Conservation (phyloP, 2,113 vertebrate species). For the Rhinolophus ferrumequinum region DNA sequence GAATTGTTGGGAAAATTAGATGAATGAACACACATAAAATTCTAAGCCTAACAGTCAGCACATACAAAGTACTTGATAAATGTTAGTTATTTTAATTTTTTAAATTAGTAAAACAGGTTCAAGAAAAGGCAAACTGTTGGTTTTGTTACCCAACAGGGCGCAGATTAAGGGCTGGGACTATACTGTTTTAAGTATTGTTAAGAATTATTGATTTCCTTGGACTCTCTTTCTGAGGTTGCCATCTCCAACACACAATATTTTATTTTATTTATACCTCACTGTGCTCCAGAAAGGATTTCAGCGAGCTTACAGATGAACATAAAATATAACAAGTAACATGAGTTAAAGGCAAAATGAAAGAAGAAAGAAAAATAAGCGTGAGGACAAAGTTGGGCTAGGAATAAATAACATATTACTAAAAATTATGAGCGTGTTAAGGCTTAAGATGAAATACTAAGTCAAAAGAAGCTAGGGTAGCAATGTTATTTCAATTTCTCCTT, state of each 20-base stretch:
- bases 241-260: slow-evolving; percentile 42
- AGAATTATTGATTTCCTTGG: slow-evolving; percentile 41
- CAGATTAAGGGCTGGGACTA: not conserved
- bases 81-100: slow-evolving; percentile 11
- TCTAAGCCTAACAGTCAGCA: not conserved
- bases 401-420: slow-evolving; percentile 40
- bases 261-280: slow-evolving; percentile 64
- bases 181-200: not conserved
- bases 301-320: slow-evolving; percentile 37
- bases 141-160: not conserved
- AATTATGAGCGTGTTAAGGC: slow-evolving; percentile 39
- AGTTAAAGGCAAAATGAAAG: slow-evolving; percentile 50
- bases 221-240: not conserved
- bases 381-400: slow-evolving; percentile 4
- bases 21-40: slow-evolving; percentile 1
- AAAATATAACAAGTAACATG: slow-evolving; percentile 50
- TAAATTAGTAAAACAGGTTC: slow-evolving; percentile 28
- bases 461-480: not conserved
- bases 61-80: not conserved
- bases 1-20: not conserved
- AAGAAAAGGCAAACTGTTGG: not conserved
- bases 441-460: slow-evolving; percentile 39
- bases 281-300: slow-evolving; percentile 46
- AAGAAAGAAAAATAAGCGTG: slow-evolving; percentile 33
- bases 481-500: slow-evolving; percentile 42